Conservation (phyloP, 1,140 invertebrate species). For the Cataglyphis hispanica region DNA sequence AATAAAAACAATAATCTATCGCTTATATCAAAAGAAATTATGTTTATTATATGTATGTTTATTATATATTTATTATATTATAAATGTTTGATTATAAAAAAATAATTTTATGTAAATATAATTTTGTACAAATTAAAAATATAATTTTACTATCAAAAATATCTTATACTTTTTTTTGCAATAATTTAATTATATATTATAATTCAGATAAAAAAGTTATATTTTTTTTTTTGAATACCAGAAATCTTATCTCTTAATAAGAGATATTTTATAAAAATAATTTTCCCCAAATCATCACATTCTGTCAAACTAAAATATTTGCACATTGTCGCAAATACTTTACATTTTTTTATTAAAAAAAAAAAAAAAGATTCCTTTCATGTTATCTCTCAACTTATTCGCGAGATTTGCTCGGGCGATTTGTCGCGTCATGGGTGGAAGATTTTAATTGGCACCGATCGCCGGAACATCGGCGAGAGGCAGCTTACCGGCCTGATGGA, state of each 20-base stretch:
- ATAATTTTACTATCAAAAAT: background rate
- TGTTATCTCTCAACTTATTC: background rate
- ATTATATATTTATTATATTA: too few species aligned
- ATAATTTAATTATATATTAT: background rate
- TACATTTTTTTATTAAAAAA: background rate
- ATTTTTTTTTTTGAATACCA: background rate
- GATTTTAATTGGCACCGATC: conserved; percentile 62
- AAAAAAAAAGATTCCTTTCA: background rate
- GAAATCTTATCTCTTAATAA: background rate
- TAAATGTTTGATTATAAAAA: too few species aligned
- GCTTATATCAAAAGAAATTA: background rate
- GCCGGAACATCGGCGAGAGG: conserved; percentile 37
- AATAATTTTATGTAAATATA: background rate
- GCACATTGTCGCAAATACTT: background rate
- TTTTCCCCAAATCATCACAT: background rate
- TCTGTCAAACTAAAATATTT: background rate
- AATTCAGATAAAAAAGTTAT: background rate
- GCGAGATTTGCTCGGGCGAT: background rate
- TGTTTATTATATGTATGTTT: too few species aligned
- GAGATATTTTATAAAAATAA: background rate
- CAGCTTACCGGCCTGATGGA: conserved; percentile 76
- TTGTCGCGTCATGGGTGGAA: conserved; percentile 72
- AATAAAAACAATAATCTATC: background rate
- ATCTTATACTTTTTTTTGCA: background rate
- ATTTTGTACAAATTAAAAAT: background rate